phyloP scores from a whole-genome alignment of 1,140 invertebrate genomes.

The Phymastichus coffea region DNA sequence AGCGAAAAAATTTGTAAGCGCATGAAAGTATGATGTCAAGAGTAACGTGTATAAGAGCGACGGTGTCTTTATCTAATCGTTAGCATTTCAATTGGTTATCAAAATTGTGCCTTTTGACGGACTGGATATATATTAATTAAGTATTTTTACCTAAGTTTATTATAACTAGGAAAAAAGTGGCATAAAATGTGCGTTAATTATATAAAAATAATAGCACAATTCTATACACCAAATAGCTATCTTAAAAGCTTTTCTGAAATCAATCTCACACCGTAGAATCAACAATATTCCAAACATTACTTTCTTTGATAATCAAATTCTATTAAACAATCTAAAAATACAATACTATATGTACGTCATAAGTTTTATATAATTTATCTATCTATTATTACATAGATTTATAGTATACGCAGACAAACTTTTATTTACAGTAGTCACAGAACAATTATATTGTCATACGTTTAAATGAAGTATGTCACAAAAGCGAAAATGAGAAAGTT shows the following conservation, averaged over 20 bases:
- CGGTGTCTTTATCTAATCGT: conserved; percentile 32
- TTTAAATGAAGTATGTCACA: too few species aligned
- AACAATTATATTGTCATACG: conserved; percentile 1
- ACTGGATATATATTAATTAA: conserved; percentile 41
- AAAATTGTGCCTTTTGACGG: conserved; percentile 54
- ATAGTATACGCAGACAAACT: conserved; percentile 10
- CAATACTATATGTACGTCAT: too few species aligned
- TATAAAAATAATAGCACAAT: too few species aligned
- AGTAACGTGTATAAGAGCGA: conserved; percentile 16
- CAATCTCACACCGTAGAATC: too few species aligned
- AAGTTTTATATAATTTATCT: too few species aligned
- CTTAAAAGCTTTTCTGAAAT: too few species aligned
- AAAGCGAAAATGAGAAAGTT: too few species aligned
- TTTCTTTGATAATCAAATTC: too few species aligned
- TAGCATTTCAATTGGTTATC: conserved; percentile 47
- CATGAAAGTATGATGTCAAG: conserved; percentile 17
- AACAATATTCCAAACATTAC: too few species aligned
- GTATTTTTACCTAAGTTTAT: conserved; percentile 34
- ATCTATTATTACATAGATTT: neutral
- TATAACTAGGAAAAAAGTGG: too few species aligned
- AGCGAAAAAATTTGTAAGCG: neutral
- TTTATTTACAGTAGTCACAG: neutral
- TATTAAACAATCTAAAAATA: too few species aligned
- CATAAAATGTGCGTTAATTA: too few species aligned
- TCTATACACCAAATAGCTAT: neutral